Evolutionary conservation across 2,113 vertebrate genomes (phyloP), one percentile per base, ranked within the genome.

Genomic region (Phyllostomus hastatus): DNA sequence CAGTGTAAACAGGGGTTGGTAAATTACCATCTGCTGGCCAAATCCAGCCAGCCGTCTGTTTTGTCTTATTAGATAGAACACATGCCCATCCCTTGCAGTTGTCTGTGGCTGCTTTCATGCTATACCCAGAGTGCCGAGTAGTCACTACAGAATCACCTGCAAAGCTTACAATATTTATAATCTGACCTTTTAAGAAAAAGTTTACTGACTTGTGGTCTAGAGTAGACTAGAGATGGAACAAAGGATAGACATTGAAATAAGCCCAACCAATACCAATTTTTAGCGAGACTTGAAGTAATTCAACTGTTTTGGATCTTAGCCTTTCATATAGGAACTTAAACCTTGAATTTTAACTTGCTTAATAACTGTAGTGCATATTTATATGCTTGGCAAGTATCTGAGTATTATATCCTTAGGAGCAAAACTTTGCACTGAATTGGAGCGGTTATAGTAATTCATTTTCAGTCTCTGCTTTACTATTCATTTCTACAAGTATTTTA

Each of bases 401-500:
- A 69, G 17, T 38, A 46, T 46, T 89, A 87, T 38, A 75, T 79
- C 38, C 50, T 91, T 80, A 28, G 41, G 26, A 93, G 69, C 46
- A 61, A 88, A 95, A 57, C 38, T 92, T 88, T 50, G 48, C n/a
- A 2, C 41, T 59, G 46, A 95, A 84, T n/a, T 73, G 64, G 15
- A 64, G 17, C 72, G 48, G 12, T 79, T 93, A 61, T 50, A 57
- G 72, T 66, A 70, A 82, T 70, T 95, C n/a, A 50, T 72, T 93
- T 83, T 87, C 43, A 16, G 17, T 90, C 89, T 86, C 73, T 91
- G 50, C n/a, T 75, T 96, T 91, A 57, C 48, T n/a, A 46, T 94
- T 93, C 79, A 59, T 52, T 86, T 94, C 92, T 87, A 17, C 35
- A 57, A 57, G 26, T 80, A 52, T 84, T 96, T 91, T 95, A 89